phyloP scores from a whole-genome alignment of 2,113 vertebrate genomes.

The Caracal caracal region DNA sequence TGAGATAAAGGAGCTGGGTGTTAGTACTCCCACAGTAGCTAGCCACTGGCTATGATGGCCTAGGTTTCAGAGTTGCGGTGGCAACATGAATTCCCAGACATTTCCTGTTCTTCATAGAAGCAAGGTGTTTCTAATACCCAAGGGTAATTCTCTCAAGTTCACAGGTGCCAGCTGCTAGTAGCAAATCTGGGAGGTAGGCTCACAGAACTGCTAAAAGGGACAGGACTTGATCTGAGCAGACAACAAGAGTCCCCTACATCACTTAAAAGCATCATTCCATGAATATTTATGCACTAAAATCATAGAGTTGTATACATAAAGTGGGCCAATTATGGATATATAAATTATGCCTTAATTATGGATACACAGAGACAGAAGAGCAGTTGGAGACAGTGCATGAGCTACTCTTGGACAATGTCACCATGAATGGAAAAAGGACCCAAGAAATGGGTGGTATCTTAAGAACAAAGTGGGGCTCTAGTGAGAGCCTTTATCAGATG shows the following conservation, averaged over 20 bases:
- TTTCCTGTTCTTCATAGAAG: neutral
- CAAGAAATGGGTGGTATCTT: neutral
- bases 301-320: neutral
- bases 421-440: neutral
- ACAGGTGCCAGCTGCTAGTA: neutral
- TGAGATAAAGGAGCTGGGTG: neutral
- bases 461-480: neutral
- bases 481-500: neutral
- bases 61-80: neutral
- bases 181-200: neutral
- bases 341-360: neutral
- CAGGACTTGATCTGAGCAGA: neutral
- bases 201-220: neutral
- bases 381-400: neutral
- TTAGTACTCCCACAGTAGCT: neutral
- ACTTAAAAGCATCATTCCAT: neutral
- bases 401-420: neutral
- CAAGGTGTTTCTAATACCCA: neutral
- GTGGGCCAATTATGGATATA: neutral
- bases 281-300: neutral
- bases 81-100: neutral
- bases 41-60: neutral
- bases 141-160: neutral
- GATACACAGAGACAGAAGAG: neutral
- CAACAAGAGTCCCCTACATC: neutral